Conservation (phyloP, 2,888 invertebrate genomes). For the Macropis europaea region DNA sequence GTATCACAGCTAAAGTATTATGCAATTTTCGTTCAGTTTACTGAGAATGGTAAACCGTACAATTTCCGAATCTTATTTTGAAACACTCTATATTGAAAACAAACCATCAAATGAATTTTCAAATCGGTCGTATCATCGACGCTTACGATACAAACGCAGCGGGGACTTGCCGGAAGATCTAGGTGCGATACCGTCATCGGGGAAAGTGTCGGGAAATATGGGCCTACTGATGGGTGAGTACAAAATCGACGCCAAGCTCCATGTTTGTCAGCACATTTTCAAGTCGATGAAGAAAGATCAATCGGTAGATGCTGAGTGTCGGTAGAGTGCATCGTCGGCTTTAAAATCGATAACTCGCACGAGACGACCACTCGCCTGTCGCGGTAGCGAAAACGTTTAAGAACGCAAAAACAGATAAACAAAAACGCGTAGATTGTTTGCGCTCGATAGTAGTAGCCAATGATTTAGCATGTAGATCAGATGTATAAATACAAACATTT, state of each 20-base stretch:
- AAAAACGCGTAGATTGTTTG: not conserved
- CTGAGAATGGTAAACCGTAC: too few relatives aligned
- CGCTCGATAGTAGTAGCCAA: not conserved
- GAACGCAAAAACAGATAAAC: not conserved
- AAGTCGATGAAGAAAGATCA: not conserved
- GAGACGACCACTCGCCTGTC: not conserved
- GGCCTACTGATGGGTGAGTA: slow-evolving; percentile 83
- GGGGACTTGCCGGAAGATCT: slow-evolving; percentile 85
- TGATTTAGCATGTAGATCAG: not conserved
- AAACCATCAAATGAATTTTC: not conserved
- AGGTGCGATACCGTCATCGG: slow-evolving; percentile 73
- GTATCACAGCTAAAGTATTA: too few relatives aligned
- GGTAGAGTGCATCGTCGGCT: slow-evolving; percentile 23
- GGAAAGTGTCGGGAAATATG: slow-evolving; percentile 76
- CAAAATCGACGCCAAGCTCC: not conserved
- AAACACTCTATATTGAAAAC: too few relatives aligned
- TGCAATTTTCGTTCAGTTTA: too few relatives aligned
- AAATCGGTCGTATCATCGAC: not conserved
- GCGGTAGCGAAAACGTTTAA: not conserved
- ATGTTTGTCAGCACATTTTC: not conserved
- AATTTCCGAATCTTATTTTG: too few relatives aligned
- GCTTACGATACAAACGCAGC: slow-evolving; percentile 80
- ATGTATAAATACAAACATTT: not conserved
- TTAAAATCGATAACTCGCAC: slow-evolving; percentile 24
- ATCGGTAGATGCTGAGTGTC: slow-evolving; percentile 1